Conservation (phyloP, 2,888 invertebrate genomes). For the Yponomeuta evonymella region DNA sequence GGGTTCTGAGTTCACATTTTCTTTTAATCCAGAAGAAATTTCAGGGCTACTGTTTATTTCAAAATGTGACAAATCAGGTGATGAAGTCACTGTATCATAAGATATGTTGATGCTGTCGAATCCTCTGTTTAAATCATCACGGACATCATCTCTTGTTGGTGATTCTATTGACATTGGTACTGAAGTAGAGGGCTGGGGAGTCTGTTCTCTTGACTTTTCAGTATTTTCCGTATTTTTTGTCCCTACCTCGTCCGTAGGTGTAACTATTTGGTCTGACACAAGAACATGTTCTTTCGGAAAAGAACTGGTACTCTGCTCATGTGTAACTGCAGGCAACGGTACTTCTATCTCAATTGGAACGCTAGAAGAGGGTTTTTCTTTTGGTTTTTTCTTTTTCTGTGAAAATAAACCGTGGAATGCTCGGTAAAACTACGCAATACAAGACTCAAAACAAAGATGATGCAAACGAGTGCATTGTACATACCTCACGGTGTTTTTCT, state of each 20-base stretch:
- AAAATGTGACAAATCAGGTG: not conserved
- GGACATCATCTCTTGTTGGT: not conserved
- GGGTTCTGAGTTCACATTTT: not conserved
- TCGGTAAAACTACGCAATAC: slow-evolving; percentile 27
- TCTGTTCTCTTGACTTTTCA: not conserved
- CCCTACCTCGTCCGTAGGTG: not conserved
- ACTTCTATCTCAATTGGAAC: slow-evolving; percentile 16
- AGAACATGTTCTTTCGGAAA: not conserved
- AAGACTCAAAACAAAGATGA: slow-evolving; percentile 22
- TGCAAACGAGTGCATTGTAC: slow-evolving; percentile 19
- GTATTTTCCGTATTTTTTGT: not conserved
- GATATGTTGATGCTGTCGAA: slow-evolving; percentile 7
- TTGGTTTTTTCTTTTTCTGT: slow-evolving; percentile 55
- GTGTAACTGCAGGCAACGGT: slow-evolving; percentile 4
- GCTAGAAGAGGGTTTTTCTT: slow-evolving; percentile 33
- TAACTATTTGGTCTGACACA: not conserved
- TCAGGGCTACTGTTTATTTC: slow-evolving; percentile 2
- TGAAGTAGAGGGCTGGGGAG: not conserved
- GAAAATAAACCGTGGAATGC: slow-evolving; percentile 23
- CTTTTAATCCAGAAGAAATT: not conserved
- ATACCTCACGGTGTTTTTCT: slow-evolving; percentile 57
- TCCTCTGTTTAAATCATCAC: not conserved
- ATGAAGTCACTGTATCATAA: not conserved
- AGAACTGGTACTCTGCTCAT: not conserved
- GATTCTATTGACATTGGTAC: too few relatives aligned